Evolutionary conservation across 2,888 invertebrate genomes (phyloP).

Genomic region (Cacoxenus indagator): DNA sequence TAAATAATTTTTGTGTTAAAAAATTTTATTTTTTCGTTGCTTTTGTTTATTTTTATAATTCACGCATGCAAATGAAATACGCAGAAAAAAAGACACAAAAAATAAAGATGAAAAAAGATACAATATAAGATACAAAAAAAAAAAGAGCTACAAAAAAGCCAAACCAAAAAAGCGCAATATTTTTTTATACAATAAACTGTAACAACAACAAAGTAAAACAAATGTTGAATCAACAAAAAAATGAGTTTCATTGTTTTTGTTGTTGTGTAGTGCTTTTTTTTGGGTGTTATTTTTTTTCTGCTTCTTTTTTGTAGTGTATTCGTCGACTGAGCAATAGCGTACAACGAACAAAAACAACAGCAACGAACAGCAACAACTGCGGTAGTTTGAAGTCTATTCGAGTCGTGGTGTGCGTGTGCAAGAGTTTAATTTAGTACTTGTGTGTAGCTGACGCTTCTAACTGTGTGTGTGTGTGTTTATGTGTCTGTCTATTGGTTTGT

Average conservation of each 20-base stretch:
- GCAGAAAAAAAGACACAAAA: neutral
- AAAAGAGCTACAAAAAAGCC: neutral
- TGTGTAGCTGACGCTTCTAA: neutral
- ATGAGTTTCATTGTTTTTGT: constrained; percentile 30
- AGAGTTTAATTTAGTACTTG: constrained; percentile 1
- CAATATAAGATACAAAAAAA: neutral
- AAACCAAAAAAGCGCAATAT: constrained; percentile 7
- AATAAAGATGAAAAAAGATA: neutral
- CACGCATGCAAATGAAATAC: neutral
- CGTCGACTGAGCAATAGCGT: constrained; percentile 24
- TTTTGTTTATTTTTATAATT: constrained; percentile 15
- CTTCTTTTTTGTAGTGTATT: neutral
- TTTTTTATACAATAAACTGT: neutral
- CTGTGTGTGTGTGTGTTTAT: constrained; percentile 25
- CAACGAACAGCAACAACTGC: constrained; percentile 45
- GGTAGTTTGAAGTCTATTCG: constrained; percentile 35
- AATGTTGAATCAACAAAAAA: constrained; percentile 2
- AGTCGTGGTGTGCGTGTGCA: neutral
- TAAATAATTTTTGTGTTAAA: constrained; percentile 9
- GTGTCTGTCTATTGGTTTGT: constrained; percentile 28
- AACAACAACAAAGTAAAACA: neutral
- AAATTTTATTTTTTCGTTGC: constrained; percentile 4
- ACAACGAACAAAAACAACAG: neutral
- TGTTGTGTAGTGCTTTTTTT: neutral
- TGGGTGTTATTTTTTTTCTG: neutral